A percentile compares a stretch with the other conserved stretches of the same genome.
Conservation (phyloP, 2,113 vertebrate species). For the Daboia siamensis region DNA sequence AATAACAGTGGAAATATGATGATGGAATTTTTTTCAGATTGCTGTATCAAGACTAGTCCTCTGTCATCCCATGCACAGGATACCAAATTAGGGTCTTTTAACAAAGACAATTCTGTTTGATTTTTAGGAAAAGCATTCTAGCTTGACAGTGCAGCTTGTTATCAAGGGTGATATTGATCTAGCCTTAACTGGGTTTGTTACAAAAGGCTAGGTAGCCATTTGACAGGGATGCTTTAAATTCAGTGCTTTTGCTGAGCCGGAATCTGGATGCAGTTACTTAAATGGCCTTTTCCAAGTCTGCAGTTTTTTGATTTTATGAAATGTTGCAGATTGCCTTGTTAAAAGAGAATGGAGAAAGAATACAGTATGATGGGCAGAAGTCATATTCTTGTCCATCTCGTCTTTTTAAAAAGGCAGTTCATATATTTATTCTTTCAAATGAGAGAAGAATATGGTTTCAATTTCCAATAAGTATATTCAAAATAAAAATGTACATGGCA, state of each 20-base stretch:
- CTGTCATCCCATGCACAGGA: background rate
- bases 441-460: background rate
- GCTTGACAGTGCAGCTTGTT: background rate
- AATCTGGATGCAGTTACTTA: background rate
- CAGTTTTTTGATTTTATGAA: background rate
- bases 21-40: background rate
- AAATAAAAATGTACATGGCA: background rate
- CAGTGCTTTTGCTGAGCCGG: background rate
- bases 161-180: background rate
- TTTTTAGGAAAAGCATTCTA: background rate
- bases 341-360: background rate
- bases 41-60: background rate
- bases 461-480: background rate
- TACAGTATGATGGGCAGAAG: background rate
- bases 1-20: background rate
- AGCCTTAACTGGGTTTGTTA: background rate
- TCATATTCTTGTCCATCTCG: background rate
- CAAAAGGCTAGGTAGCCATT: background rate
- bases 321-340: background rate
- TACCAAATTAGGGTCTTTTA: background rate
- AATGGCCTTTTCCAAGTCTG: background rate
- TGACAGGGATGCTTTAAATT: background rate
- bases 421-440: background rate
- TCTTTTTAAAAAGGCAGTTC: background rate
- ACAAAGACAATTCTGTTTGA: background rate